These are phyloP conservation scores for Corythornis cristatus DNA, from an alignment of 2,113 vertebrate genomes.

Conservation along the genomic window DNA sequence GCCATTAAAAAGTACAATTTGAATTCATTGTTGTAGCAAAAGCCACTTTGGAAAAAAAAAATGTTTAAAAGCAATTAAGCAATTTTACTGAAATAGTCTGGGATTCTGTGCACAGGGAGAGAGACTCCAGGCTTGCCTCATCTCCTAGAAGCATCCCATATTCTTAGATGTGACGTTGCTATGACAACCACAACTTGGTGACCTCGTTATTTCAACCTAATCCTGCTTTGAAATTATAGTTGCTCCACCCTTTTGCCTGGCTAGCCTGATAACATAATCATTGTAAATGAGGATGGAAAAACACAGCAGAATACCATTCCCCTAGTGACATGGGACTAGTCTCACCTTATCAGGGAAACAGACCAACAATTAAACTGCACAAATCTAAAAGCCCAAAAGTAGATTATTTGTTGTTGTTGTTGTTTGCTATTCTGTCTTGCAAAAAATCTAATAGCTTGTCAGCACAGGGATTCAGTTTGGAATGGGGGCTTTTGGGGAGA, in stretches of 20 bases:
- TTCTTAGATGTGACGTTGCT: conserved; percentile 99
- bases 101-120: conserved; percentile 71
- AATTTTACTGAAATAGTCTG: conserved; percentile 73
- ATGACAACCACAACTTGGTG: conserved; percentile 99
- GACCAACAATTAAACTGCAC: conserved; percentile 77
- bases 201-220: conserved; percentile 99
- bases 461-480: background rate
- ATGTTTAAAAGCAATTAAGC: conserved; percentile 72
- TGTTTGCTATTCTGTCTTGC: conserved; percentile 54
- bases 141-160: conserved; percentile 93
- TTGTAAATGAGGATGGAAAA: conserved; percentile 94
- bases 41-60: background rate
- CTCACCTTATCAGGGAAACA: conserved; percentile 78
- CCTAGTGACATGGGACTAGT: conserved; percentile 72
- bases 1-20: background rate
- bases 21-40: conserved; percentile 27
- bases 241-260: conserved; percentile 99
- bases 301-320: conserved; percentile 79
- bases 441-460: conserved; percentile 48
- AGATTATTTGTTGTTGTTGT: conserved; percentile 36
- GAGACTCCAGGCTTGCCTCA: conserved; percentile 76
- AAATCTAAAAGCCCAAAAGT: conserved; percentile 72
- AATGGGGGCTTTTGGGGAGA: conserved; percentile 37
- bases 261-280: conserved; percentile 99
- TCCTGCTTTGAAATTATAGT: conserved; percentile 99